Evolutionary conservation across 2,888 invertebrate genomes (phyloP).

Genomic region (Acronicta psi): DNA sequence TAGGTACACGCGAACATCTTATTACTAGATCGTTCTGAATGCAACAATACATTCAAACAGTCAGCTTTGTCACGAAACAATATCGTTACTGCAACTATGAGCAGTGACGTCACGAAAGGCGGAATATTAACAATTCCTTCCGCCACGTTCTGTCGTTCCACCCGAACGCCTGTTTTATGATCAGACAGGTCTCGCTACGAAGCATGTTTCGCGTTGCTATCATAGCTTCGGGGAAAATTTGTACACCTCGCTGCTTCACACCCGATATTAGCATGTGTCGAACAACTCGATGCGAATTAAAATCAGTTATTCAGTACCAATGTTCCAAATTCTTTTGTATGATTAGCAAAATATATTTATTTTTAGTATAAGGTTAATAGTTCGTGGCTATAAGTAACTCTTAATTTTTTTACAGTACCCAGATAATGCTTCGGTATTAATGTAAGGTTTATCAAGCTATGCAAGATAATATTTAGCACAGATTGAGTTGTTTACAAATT

Average conservation of each 20-base stretch:
- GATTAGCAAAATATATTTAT: no score
- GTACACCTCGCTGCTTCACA: constrained; percentile 44
- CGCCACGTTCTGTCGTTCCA: constrained; percentile 53
- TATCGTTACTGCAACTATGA: constrained; percentile 12
- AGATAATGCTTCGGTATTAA: neutral
- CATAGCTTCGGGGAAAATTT: constrained; percentile 53
- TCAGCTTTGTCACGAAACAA: constrained; percentile 10
- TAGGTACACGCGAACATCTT: neutral
- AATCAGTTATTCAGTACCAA: no score
- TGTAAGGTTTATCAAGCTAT: neutral
- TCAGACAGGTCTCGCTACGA: constrained; percentile 44
- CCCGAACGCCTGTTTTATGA: constrained; percentile 52
- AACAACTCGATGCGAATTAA: neutral
- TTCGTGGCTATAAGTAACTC: neutral
- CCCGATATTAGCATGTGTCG: constrained; percentile 20
- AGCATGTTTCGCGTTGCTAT: constrained; percentile 49
- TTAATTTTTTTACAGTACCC: neutral
- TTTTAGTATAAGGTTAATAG: neutral
- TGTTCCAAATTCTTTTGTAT: no score
- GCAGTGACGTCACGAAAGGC: constrained; percentile 53
- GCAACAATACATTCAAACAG: constrained; percentile 5
- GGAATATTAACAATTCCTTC: constrained; percentile 59
- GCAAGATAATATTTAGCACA: neutral
- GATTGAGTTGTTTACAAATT: neutral
- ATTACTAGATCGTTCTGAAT: constrained; percentile 1